Conservation (phyloP, 2,113 vertebrate genomes). For the Crocuta crocuta region DNA sequence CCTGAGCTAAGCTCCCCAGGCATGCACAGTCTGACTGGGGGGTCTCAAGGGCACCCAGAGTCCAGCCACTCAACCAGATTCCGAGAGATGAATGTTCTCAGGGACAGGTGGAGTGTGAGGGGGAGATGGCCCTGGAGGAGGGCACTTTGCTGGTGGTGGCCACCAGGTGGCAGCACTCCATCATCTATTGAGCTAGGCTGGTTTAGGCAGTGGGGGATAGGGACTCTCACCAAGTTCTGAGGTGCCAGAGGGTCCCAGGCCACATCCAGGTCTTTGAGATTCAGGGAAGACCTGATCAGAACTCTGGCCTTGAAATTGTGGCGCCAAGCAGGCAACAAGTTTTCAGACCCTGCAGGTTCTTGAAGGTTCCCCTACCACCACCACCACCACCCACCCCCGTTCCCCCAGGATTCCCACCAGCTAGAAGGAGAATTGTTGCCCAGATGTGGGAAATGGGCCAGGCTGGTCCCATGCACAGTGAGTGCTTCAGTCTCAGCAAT, state of each 20-base stretch:
- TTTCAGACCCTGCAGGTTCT: not conserved
- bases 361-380: not conserved
- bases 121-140: not conserved
- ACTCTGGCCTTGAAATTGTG: not conserved
- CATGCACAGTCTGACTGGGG: constrained; percentile 63
- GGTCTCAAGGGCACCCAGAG: constrained; percentile 59
- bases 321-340: not conserved
- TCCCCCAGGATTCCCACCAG: not conserved
- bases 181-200: not conserved
- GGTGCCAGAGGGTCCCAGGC: too few relatives aligned
- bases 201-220: not conserved
- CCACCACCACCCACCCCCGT: too few relatives aligned
- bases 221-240: not conserved
- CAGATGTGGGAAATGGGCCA: not conserved
- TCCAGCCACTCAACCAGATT: constrained; percentile 34
- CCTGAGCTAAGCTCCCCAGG: constrained; percentile 76
- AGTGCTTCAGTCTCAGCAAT: constrained; percentile 72
- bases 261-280: not conserved
- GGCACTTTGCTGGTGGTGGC: not conserved
- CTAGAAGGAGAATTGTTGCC: not conserved
- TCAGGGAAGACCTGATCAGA: not conserved
- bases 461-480: not conserved
- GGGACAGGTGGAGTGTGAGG: constrained; percentile 25
- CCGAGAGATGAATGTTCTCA: not conserved
- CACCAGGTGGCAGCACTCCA: constrained; percentile 76